Evolutionary conservation across 35 echinoderm and acorn worm genomes (phyloP), one percentile per base, ranked within the genome.

Genomic region (Heliocidaris erythrogramma): DNA sequence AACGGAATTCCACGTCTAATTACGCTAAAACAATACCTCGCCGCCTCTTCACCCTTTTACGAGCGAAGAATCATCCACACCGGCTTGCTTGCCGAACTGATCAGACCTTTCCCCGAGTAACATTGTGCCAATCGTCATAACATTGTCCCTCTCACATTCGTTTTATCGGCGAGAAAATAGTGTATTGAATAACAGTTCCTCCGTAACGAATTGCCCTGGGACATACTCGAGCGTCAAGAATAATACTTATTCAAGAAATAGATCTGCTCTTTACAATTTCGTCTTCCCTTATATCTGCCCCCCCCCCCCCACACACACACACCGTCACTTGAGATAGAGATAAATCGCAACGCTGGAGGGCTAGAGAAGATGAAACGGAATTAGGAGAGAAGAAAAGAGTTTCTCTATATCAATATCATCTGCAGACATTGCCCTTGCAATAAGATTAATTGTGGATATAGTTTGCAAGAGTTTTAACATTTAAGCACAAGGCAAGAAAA

Each of bases 241-340:
- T 92, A 92, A 92, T 92, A 92, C 91, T 92, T 49, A 59, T 92
- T 92, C 49, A 92, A 92, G 91, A 92, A 92, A 92, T 92, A 92
- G 47, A 92, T 92, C 47, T 56, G 91, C 49, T 59, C 49, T 59
- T 29, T 49, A 92, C 91, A 59, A n/a, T 30, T 92, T 92, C 87
- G 18, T 7, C 12, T 89, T 89, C 31, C 32, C 32, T 4, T 35
- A n/a, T 78, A 21, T 78, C 2, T 27, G 3, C 27, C 7, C 65
- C 65, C 21, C 65, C 61, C 61, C 61, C 65, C 65, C 65, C 65
- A 7, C 65, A 11, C 52, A 42, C 52, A 78, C 65, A 78, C 35
- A 42, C 35, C 35, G 35, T 78, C 65, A 78, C 65, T 18, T 24
- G 0, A 24, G 65, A 78, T 78, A 78, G 27, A 78, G 65, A 78